Conservation (phyloP, 2,888 invertebrate species). For the Caenorhabditis auriculariae region DNA sequence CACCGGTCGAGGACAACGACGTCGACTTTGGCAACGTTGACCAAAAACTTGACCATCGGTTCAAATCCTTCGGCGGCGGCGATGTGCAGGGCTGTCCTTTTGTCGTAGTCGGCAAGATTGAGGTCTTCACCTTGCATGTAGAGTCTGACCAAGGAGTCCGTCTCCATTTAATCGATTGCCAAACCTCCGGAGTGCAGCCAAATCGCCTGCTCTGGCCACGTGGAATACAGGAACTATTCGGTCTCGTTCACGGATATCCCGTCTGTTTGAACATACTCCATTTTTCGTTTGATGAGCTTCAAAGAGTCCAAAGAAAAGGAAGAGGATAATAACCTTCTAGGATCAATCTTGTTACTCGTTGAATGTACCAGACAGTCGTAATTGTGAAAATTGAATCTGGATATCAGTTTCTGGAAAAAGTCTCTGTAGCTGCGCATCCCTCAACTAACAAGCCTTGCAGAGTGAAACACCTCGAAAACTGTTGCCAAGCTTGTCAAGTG, state of each 20-base stretch:
- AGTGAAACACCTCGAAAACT: slow-evolving; percentile 88
- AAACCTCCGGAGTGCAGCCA: slow-evolving; percentile 18
- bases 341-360: slow-evolving; percentile 27
- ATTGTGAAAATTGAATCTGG: slow-evolving; percentile 89
- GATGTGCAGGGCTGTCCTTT: slow-evolving; percentile 40
- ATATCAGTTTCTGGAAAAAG: slow-evolving; percentile 45
- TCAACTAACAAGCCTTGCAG: slow-evolving; percentile 71
- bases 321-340: too few relatives aligned
- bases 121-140: slow-evolving; percentile 55
- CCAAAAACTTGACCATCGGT: slow-evolving; percentile 50
- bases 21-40: slow-evolving; percentile 49
- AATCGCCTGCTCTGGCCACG: slow-evolving; percentile 26
- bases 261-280: slow-evolving; percentile 2
- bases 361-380: slow-evolving; percentile 69
- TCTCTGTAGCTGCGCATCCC: background rate
- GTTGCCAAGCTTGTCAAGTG: slow-evolving; percentile 84
- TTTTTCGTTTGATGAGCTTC: background rate
- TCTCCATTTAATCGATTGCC: background rate
- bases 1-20: slow-evolving; percentile 43
- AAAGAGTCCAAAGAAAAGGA: too few relatives aligned
- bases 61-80: slow-evolving; percentile 55
- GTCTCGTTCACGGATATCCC: slow-evolving; percentile 24
- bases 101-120: slow-evolving; percentile 54
- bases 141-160: slow-evolving; percentile 52
- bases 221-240: slow-evolving; percentile 22